These are phyloP conservation scores for Cosmopolites sordidus DNA, from an alignment of 2,888 invertebrate genomes.

Conservation along the genomic window DNA sequence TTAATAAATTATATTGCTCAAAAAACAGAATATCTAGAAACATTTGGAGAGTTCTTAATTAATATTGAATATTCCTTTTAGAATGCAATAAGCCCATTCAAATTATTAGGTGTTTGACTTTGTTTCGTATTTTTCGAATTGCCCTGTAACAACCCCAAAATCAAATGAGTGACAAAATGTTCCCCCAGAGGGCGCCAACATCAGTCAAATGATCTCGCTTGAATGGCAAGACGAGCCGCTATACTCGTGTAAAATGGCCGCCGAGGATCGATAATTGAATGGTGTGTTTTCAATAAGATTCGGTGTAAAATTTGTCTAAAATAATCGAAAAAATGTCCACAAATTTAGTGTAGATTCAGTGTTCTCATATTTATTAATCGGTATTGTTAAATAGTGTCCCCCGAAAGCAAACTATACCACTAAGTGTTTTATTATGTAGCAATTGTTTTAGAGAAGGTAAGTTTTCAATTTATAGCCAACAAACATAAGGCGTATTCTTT, in stretches of 20 bases:
- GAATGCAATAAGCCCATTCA: too few species aligned
- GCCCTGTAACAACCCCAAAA: too few species aligned
- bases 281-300: conserved; percentile 38
- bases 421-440: conserved; percentile 36
- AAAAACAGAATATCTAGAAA: too few species aligned
- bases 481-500: not conserved
- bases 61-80: too few species aligned
- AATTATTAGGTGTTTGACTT: too few species aligned
- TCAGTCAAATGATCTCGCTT: conserved; percentile 20
- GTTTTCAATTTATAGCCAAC: conserved; percentile 23
- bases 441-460: conserved; percentile 40
- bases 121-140: too few species aligned
- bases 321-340: conserved; percentile 9
- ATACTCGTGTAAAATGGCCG: conserved; percentile 40
- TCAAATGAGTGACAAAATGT: not conserved
- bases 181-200: conserved; percentile 7
- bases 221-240: conserved; percentile 22
- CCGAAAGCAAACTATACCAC: conserved; percentile 9
- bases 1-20: too few species aligned
- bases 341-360: conserved; percentile 14
- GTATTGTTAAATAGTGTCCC: conserved; percentile 3
- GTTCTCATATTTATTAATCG: not conserved
- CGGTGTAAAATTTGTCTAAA: conserved; percentile 12
- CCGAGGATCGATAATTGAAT: conserved; percentile 41
- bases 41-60: too few species aligned